phyloP scores from a whole-genome alignment of 2,113 vertebrate genomes.

The Eupsittula cactorum region DNA sequence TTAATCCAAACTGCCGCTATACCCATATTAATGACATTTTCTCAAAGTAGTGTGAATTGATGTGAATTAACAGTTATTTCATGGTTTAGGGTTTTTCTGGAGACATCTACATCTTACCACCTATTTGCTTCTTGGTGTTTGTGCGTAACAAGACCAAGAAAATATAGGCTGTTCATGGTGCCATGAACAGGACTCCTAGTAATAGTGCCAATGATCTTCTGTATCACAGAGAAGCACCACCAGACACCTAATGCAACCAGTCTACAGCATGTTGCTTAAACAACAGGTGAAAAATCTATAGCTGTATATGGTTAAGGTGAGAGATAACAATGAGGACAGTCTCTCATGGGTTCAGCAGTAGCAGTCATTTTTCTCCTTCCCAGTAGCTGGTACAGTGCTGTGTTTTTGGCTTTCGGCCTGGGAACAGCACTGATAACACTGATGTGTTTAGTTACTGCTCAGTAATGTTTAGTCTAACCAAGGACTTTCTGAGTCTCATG shows the following conservation, averaged over 20 bases:
- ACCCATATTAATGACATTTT: neutral
- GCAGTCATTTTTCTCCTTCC: no score
- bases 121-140: neutral
- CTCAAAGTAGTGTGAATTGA: neutral
- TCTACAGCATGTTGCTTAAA: neutral
- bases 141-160: neutral
- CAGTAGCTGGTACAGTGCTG: no score
- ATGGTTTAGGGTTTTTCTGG: neutral
- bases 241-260: neutral
- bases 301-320: neutral
- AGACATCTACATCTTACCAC: neutral
- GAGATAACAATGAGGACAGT: neutral
- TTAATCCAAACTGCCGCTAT: neutral
- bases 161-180: neutral
- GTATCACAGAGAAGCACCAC: neutral
- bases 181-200: neutral
- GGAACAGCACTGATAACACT: no score
- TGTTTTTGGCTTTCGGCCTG: no score
- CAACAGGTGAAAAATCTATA: neutral
- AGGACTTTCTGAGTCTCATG: no score
- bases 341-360: neutral
- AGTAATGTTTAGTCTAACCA: no score
- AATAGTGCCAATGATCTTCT: neutral
- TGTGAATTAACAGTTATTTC: neutral
- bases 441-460: no score